Base-by-base conservation (phyloP, 2,888 invertebrate species). In the Athrips mouffetella region DNA sequence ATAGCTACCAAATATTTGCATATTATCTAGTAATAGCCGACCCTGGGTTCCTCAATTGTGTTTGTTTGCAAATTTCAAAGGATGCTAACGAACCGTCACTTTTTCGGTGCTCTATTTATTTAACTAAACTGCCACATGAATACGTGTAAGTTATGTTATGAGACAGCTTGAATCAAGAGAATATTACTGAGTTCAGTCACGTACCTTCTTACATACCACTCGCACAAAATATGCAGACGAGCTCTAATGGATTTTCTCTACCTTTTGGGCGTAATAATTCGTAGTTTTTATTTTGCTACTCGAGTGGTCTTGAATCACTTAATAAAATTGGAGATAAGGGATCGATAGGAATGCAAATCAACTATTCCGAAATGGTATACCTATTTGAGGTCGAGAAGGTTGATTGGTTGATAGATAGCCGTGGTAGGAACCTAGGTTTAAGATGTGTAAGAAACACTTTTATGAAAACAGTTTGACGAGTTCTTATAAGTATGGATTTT, bases 1-100 rank as follows among this genome's bases (percentile, higher is more conserved):
- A 27, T 35, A n/a, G 41, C 35, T 30, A 30, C 47, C 37, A 45
- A 35, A 42, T 48, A 48, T 48, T 48, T 44, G 33, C 35, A 37
- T 29, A 35, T 48, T 29, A 35, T 35, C 15, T 11, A 30, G 11
- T 44, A 31, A 44, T 44, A 30, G 31, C 31, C 7, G 7, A 33
- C n/a, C 41, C 27, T 16, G 8, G 16, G 25, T 15, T 2, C 41
- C 27, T 27, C 16, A 41, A 23, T 27, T 41, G 27, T 8, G 41
- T 41, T 27, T 25, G 41, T 41, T 41, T 16, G 35, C 16, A 35
- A 45, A 33, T 45, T 21, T 35, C 35, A 35, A 18, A 27, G 23
- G 25, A 33, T 3, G 21, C n/a, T 45, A 45, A 45, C 45, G 45
- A 45, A 45, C 20, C 23, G 31, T 10, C 7, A 11, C 21, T 31